Conservation (phyloP, 2,797 vertebrate species). For the Rhabdophis nuchalis region DNA sequence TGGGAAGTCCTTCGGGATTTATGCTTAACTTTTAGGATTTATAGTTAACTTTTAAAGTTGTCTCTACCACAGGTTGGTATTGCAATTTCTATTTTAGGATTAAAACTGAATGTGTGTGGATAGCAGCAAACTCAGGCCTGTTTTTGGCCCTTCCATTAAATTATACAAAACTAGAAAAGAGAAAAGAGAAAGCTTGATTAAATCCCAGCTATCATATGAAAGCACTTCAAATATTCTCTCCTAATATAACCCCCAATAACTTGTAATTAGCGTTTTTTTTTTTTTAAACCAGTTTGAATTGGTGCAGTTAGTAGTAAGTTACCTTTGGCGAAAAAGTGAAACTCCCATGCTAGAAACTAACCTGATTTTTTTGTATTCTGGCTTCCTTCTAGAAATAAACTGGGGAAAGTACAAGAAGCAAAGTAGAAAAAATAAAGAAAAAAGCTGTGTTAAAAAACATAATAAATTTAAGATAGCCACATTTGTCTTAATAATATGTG, state of each 20-base stretch:
- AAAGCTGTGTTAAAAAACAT: neutral
- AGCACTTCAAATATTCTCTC: too few relatives aligned
- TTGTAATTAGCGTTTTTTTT: too few relatives aligned
- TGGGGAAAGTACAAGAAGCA: neutral
- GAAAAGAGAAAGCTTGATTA: too few relatives aligned
- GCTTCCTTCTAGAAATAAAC: neutral
- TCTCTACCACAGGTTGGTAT: neutral
- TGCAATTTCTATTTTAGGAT: neutral
- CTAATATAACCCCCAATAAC: too few relatives aligned
- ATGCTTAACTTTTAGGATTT: neutral
- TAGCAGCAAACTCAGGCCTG: too few relatives aligned
- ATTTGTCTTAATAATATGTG: neutral
- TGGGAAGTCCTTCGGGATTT: neutral
- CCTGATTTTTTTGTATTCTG: neutral
- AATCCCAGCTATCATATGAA: too few relatives aligned
- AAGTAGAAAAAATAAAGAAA: neutral
- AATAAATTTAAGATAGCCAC: too few relatives aligned
- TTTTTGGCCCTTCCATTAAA: too few relatives aligned
- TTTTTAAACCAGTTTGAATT: conserved; percentile 42
- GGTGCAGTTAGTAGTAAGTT: neutral
- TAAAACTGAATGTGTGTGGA: too few relatives aligned
- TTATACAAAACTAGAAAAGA: too few relatives aligned
- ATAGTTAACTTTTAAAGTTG: neutral
- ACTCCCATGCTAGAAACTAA: neutral
- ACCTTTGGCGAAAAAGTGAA: neutral